Conservation (phyloP, 2,797 vertebrate genomes). For the Apogon talboti region DNA sequence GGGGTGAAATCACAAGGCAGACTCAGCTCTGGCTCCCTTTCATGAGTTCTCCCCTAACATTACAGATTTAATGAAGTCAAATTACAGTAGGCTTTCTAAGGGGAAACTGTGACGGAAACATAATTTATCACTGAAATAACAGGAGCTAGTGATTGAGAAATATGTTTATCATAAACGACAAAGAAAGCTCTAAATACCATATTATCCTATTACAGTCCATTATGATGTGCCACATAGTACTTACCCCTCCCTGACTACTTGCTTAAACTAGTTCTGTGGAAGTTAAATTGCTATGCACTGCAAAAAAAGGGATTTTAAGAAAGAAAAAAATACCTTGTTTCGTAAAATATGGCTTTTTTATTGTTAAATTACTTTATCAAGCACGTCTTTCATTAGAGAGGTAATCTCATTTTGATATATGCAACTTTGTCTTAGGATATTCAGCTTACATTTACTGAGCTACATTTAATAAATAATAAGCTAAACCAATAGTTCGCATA, state of each 20-base stretch:
- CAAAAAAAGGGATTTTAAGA: neutral
- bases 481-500: too few species aligned
- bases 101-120: conserved; percentile 48
- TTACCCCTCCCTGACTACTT: conserved; percentile 2
- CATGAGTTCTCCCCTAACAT: conserved; percentile 60
- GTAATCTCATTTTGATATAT: too few species aligned
- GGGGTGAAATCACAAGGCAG: conserved; percentile 55
- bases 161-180: conserved; percentile 52
- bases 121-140: conserved; percentile 57
- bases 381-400: too few species aligned
- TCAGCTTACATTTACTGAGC: too few species aligned
- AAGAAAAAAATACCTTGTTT: too few species aligned
- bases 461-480: too few species aligned
- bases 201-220: conserved; percentile 28
- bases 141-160: conserved; percentile 45
- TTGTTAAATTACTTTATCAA: too few species aligned
- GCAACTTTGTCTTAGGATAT: too few species aligned
- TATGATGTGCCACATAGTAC: neutral
- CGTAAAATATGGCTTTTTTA: too few species aligned
- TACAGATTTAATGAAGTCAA: conserved; percentile 73
- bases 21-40: conserved; percentile 54
- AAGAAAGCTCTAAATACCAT: conserved; percentile 26
- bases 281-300: neutral
- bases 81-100: conserved; percentile 58
- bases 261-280: neutral